phyloP scores from a whole-genome alignment of 1,140 invertebrate genomes.

The Caenorhabditis latens region DNA sequence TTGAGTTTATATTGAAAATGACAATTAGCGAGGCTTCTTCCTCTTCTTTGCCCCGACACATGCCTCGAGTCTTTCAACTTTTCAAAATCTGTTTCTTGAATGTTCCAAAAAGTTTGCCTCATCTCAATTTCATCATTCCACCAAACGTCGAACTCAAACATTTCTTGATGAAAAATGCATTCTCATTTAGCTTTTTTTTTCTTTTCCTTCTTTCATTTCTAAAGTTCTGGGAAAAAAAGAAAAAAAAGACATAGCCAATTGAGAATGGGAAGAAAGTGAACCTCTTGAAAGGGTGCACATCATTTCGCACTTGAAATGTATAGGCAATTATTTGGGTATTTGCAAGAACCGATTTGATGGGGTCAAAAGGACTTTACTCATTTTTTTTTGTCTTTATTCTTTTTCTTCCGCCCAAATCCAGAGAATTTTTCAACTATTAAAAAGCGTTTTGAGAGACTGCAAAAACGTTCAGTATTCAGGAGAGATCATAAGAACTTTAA shows the following conservation, averaged over 20 bases:
- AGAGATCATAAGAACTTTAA: slow-evolving; percentile 34
- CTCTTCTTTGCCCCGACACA: background rate
- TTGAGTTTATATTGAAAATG: slow-evolving; percentile 23
- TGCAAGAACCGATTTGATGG: background rate
- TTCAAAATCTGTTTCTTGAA: background rate
- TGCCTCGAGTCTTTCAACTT: background rate
- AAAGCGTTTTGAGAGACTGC: background rate
- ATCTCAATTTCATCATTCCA: background rate
- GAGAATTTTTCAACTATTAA: background rate
- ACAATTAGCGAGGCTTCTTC: slow-evolving; percentile 34
- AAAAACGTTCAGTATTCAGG: too few relatives aligned
- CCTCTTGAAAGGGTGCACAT: background rate
- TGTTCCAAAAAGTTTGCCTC: background rate
- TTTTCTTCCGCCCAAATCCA: background rate
- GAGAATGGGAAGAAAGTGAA: background rate
- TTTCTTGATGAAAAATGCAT: background rate
- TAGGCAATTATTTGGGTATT: background rate
- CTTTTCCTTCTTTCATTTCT: background rate
- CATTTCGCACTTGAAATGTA: slow-evolving; percentile 2
- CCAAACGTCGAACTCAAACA: background rate
- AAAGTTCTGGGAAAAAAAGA: background rate
- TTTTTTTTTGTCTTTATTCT: background rate
- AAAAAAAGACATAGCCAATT: background rate
- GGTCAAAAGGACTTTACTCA: background rate
- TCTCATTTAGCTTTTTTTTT: background rate